Percentiles rank a stretch among this genome's conserved stretches.
Evolutionary conservation across 2,113 vertebrate genomes (phyloP).

Genomic region (Electrona antarctica): DNA sequence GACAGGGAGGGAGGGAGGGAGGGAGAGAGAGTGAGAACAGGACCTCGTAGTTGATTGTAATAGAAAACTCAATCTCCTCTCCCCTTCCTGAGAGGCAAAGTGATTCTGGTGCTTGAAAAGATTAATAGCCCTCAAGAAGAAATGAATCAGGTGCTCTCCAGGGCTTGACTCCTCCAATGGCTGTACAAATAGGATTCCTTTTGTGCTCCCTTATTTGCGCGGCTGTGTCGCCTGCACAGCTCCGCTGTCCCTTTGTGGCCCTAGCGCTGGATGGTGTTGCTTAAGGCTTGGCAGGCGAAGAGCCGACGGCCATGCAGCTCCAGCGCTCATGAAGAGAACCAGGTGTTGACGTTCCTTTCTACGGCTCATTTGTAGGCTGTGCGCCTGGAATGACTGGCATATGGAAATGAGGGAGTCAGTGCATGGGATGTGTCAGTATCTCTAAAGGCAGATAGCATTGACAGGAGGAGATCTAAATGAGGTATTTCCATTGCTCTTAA

Average conservation of each 20-base stretch:
- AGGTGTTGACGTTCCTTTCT: constrained; percentile 29
- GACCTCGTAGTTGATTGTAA: constrained; percentile 64
- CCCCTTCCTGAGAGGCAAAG: constrained; percentile 73
- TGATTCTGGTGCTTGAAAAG: constrained; percentile 79
- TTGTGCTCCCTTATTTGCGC: constrained; percentile 42
- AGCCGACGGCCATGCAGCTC: background rate
- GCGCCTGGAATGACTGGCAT: constrained; percentile 46
- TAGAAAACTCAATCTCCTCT: constrained; percentile 80
- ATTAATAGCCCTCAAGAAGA: constrained; percentile 81
- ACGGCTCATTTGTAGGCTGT: constrained; percentile 32
- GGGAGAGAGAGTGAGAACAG: background rate
- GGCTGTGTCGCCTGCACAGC: constrained; percentile 3
- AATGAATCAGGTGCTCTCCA: constrained; percentile 79
- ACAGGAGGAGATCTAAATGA: constrained; percentile 53
- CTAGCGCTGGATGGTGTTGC: constrained; percentile 27
- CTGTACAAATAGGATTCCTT: constrained; percentile 63
- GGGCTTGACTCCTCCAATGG: constrained; percentile 66
- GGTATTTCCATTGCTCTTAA: constrained; percentile 60
- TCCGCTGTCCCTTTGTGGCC: constrained; percentile 20
- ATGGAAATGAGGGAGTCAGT: constrained; percentile 49
- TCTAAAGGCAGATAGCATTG: constrained; percentile 41
- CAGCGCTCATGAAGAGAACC: constrained; percentile 10
- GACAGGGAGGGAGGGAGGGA: background rate
- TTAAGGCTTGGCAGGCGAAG: constrained; percentile 30
- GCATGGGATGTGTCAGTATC: constrained; percentile 43